These are phyloP conservation scores for Zaprionus lineosus DNA, from an alignment of 2,888 invertebrate genomes.

Conservation along the genomic window DNA sequence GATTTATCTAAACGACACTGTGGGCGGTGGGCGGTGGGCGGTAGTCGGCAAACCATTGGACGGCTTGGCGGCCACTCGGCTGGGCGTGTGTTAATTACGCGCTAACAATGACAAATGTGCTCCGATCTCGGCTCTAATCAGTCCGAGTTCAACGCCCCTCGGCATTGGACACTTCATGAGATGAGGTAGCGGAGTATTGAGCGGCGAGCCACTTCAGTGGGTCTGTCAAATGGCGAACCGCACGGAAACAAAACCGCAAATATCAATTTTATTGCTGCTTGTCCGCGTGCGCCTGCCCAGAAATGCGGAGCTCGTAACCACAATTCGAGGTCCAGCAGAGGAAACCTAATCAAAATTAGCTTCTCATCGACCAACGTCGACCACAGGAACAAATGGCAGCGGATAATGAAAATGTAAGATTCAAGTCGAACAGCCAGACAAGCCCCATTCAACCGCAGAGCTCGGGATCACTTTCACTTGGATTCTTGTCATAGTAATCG, in stretches of 20 bases:
- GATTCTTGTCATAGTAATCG: conserved; percentile 10
- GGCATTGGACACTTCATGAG: conserved; percentile 3
- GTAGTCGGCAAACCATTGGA: neutral
- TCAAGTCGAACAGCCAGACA: conserved; percentile 14
- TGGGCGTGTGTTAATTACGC: conserved; percentile 63
- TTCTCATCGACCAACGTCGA: conserved; percentile 42
- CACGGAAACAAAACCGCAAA: conserved; percentile 59
- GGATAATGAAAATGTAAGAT: conserved; percentile 60
- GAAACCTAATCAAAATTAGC: conserved; percentile 45
- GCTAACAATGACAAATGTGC: conserved; percentile 72
- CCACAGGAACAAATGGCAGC: conserved; percentile 57
- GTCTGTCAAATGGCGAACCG: conserved; percentile 18
- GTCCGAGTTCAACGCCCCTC: conserved; percentile 26
- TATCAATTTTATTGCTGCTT: conserved; percentile 76
- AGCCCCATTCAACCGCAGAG: conserved; percentile 7
- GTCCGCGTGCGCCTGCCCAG: too few species aligned
- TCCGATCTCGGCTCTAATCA: conserved; percentile 33
- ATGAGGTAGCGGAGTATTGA: conserved; percentile 5
- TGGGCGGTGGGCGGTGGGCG: conserved; percentile 39
- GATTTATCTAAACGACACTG: conserved; percentile 61
- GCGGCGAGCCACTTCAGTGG: too few species aligned
- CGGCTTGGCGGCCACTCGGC: neutral
- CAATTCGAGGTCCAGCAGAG: neutral
- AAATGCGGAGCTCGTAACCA: conserved; percentile 10
- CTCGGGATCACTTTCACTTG: conserved; percentile 48